phyloP scores from a whole-genome alignment of 2,113 vertebrate genomes.

The Grus americana region DNA sequence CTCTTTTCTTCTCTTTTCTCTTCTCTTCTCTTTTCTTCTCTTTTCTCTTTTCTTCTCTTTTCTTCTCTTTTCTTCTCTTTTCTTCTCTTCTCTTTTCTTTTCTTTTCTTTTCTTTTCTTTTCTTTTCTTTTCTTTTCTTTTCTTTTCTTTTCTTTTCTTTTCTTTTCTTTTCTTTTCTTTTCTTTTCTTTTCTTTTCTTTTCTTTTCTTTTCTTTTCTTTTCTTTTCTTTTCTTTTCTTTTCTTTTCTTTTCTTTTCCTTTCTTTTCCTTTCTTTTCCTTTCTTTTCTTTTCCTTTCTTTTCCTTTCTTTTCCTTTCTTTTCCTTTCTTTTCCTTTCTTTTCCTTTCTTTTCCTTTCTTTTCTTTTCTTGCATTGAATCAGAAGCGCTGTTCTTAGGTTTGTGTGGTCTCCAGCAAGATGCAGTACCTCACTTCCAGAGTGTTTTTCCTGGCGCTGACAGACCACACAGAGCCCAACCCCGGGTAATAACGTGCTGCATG shows the following conservation, averaged over 20 bases:
- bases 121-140: too few relatives aligned
- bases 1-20: too few relatives aligned
- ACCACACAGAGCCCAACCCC: not conserved
- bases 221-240: too few relatives aligned
- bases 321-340: not conserved
- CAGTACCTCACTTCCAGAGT: not conserved
- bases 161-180: not conserved
- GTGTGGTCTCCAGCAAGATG: not conserved
- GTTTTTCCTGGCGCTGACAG: not conserved
- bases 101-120: not conserved
- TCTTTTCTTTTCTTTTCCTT: too few relatives aligned
- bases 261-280: too few relatives aligned
- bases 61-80: not conserved
- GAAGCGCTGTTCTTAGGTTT: not conserved
- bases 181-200: too few relatives aligned
- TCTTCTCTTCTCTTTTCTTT: not conserved
- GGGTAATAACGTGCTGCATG: not conserved
- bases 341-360: not conserved
- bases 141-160: too few relatives aligned
- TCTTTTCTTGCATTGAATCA: not conserved
- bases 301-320: rapidly evolving
- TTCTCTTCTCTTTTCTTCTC: too few relatives aligned
- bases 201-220: too few relatives aligned
- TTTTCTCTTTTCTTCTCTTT: not conserved
- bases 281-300: too few relatives aligned